Evolutionary conservation across 2,888 invertebrate genomes (phyloP).

Genomic region (Lumbricus terrestris): DNA sequence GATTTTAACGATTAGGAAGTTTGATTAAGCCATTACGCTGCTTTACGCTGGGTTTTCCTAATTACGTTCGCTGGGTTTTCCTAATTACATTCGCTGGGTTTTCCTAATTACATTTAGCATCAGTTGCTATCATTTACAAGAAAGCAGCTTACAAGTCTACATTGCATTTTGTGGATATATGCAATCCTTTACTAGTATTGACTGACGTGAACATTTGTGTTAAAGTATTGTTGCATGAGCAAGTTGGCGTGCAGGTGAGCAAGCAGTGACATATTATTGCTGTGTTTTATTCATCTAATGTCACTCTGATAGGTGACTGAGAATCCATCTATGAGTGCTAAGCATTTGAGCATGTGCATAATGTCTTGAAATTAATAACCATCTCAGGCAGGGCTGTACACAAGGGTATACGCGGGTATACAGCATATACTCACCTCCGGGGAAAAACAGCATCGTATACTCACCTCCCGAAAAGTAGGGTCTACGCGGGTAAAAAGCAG

Average conservation of each 20-base stretch:
- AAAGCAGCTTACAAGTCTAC: not conserved
- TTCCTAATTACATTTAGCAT: too few relatives aligned
- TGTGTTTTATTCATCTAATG: not conserved
- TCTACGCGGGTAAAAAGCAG: too few relatives aligned
- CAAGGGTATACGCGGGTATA: too few relatives aligned
- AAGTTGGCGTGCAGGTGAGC: not conserved
- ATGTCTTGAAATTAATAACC: not conserved
- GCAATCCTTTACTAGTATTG: not conserved
- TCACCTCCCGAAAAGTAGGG: too few relatives aligned
- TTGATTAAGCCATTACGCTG: too few relatives aligned
- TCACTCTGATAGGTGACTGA: not conserved
- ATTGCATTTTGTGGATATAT: not conserved
- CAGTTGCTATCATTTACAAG: not conserved
- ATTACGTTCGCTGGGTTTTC: not conserved
- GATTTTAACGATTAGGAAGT: not conserved
- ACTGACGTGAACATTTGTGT: not conserved
- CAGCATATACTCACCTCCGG: too few relatives aligned
- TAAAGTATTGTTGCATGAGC: not conserved
- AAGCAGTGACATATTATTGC: not conserved
- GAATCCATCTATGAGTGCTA: not conserved
- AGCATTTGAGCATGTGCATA: not conserved
- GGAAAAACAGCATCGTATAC: too few relatives aligned
- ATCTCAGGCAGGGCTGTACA: not conserved
- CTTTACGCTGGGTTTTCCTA: too few relatives aligned
- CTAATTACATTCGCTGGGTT: not conserved